These are phyloP conservation scores for Coregonus suidteri DNA, from an alignment of 2,797 vertebrate genomes.

Conservation along the genomic window DNA sequence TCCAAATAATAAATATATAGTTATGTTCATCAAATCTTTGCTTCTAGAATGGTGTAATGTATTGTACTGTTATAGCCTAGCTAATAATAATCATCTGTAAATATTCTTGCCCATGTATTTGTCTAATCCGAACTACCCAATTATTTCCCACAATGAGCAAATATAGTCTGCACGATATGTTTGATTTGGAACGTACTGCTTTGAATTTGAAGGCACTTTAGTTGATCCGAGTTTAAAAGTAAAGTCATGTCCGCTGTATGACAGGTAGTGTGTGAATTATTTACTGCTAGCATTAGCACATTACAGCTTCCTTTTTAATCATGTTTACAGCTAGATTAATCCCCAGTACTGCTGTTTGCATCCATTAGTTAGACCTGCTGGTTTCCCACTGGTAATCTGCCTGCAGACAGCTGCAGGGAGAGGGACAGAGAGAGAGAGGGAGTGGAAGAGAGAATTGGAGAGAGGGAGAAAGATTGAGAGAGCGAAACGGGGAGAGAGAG, in stretches of 20 bases:
- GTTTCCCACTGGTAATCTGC: conserved; percentile 30
- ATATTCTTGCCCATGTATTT: conserved; percentile 44
- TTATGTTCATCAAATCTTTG: not conserved
- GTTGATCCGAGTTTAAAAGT: conserved; percentile 18
- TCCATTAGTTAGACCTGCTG: conserved; percentile 32
- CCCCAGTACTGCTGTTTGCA: conserved; percentile 30
- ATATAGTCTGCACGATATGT: conserved; percentile 45
- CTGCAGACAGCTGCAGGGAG: conserved; percentile 12
- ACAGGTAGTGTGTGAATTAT: conserved; percentile 20
- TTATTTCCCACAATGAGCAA: conserved; percentile 46
- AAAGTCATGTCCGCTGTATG: conserved; percentile 29
- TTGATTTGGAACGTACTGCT: conserved; percentile 16
- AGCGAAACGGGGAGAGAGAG: no score
- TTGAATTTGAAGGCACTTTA: conserved; percentile 31
- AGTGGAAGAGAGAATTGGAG: no score
- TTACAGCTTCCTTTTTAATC: conserved; percentile 10
- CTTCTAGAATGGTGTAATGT: not conserved
- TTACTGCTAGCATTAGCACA: conserved; percentile 28
- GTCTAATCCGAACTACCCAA: conserved; percentile 18
- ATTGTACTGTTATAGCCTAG: conserved; percentile 20
- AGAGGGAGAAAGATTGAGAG: no score
- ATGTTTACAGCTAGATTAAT: conserved; percentile 46
- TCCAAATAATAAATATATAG: not conserved
- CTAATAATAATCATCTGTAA: conserved; percentile 56
- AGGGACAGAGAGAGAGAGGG: not conserved